Conservation (phyloP, 1,140 invertebrate species). For the Drosophila pruinosa region DNA sequence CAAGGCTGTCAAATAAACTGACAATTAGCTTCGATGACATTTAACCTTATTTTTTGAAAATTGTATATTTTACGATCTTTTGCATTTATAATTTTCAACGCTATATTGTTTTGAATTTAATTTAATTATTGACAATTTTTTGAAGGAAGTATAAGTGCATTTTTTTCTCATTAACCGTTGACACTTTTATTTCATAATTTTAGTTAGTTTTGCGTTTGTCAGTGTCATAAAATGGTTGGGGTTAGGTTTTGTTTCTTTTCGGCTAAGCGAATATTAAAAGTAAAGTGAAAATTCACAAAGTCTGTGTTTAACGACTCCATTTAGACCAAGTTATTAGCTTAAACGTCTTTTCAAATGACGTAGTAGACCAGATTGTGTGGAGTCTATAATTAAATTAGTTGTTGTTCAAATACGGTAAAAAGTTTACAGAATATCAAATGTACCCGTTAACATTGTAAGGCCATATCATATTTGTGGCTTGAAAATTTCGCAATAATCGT, state of each 20-base stretch:
- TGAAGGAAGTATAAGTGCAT: too few species aligned
- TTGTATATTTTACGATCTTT: background rate
- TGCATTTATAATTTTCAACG: background rate
- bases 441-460: background rate
- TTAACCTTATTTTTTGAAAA: background rate
- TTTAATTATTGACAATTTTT: background rate
- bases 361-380: too few species aligned
- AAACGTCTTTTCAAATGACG: background rate
- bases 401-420: background rate
- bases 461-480: background rate
- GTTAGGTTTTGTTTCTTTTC: conserved; percentile 39
- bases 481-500: background rate
- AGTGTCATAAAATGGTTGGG: too few species aligned
- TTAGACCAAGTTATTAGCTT: conserved; percentile 11
- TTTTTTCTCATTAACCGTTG: conserved; percentile 39
- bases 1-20: background rate
- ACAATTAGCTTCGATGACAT: conserved; percentile 5
- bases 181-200: conserved; percentile 9
- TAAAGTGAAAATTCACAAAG: background rate
- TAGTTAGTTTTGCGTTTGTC: conserved; percentile 1
- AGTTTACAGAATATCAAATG: background rate
- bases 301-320: background rate
- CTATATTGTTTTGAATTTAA: too few species aligned
- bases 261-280: background rate
- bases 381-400: too few species aligned